phyloP scores from a whole-genome alignment of 1,140 invertebrate species.

The Papilio polytes region DNA sequence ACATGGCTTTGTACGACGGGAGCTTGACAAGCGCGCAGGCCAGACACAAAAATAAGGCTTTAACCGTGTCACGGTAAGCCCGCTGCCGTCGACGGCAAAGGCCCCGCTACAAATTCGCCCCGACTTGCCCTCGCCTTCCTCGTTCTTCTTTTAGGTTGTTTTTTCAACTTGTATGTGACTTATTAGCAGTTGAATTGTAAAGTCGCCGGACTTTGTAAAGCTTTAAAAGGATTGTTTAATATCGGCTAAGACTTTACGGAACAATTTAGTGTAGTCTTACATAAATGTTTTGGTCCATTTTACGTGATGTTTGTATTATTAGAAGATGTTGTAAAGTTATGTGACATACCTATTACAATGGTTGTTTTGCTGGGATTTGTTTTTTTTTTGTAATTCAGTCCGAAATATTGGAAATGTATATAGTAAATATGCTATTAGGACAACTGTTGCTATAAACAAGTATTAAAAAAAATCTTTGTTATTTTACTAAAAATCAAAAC shows the following conservation, averaged over 20 bases:
- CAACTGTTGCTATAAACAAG: no score
- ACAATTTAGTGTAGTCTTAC: not conserved
- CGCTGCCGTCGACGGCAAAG: slow-evolving; percentile 79
- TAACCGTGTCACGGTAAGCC: slow-evolving; percentile 81
- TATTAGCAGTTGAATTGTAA: slow-evolving; percentile 30
- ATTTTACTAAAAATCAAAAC: not conserved
- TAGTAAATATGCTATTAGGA: not conserved
- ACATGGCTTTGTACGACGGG: slow-evolving; percentile 80
- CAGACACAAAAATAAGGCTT: slow-evolving; percentile 83
- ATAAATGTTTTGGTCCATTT: not conserved
- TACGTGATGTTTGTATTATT: no score
- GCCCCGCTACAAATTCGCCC: slow-evolving; percentile 77
- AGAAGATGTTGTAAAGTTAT: no score
- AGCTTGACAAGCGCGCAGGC: slow-evolving; percentile 77
- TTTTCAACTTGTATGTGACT: slow-evolving; percentile 42
- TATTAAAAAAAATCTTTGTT: no score
- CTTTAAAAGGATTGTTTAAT: not conserved
- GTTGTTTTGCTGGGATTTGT: no score
- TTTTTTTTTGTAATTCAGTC: not conserved
- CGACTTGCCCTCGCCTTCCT: slow-evolving; percentile 64
- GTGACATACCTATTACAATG: no score
- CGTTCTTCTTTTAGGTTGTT: slow-evolving; percentile 50
- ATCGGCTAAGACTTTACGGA: not conserved
- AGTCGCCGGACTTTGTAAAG: not conserved
- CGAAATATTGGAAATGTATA: not conserved